Evolutionary conservation across 2,797 vertebrate genomes (phyloP).

Genomic region (Heteromormyrus szaboi): DNA sequence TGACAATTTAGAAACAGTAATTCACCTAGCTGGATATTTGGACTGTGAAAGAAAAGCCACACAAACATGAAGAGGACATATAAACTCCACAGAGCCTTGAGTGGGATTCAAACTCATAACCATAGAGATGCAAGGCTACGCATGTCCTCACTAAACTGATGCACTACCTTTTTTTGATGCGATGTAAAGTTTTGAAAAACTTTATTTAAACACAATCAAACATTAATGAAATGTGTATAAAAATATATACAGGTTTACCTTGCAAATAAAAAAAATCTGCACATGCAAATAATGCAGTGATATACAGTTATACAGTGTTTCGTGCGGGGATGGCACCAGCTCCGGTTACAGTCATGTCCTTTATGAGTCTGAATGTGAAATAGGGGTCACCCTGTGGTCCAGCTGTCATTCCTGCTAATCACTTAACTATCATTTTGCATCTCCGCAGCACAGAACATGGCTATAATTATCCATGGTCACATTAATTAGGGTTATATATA

Average conservation of each 20-base stretch:
- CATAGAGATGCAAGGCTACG: neutral
- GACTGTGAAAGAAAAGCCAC: neutral
- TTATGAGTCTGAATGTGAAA: neutral
- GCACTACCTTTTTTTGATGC: neutral
- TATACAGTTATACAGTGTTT: neutral
- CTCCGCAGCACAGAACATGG: neutral
- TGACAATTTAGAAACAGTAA: neutral
- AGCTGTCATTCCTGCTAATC: neutral
- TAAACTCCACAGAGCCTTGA: neutral
- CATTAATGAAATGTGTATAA: neutral
- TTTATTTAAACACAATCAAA: neutral
- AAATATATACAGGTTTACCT: neutral
- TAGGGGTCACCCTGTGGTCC: neutral
- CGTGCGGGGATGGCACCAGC: neutral
- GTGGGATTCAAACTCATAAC: neutral
- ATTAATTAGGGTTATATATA: neutral
- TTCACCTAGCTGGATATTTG: neutral
- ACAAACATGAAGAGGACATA: neutral
- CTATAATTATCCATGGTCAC: neutral
- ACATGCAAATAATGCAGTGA: neutral
- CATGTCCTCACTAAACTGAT: neutral
- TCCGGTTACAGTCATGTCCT: neutral
- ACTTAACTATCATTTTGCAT: neutral
- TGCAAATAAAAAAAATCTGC: neutral
- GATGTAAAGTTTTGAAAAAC: neutral